A percentile compares a stretch with the other conserved stretches of the same genome.
These are phyloP conservation scores for Symphodus melops DNA, from an alignment of 2,113 vertebrate genomes.

Conservation along the genomic window DNA sequence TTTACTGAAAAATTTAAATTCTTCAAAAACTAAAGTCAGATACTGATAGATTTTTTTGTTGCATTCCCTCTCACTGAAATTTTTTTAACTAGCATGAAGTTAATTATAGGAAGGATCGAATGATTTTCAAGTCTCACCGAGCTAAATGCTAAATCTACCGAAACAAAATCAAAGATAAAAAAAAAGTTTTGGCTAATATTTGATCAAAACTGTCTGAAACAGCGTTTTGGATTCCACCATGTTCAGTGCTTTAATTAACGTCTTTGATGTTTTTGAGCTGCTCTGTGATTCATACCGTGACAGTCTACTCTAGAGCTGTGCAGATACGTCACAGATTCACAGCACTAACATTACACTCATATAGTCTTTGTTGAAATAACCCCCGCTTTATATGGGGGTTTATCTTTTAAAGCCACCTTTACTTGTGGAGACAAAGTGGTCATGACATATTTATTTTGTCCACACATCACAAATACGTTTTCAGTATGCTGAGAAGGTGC, in stretches of 20 bases:
- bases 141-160: too few relatives aligned
- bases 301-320: conserved; percentile 10
- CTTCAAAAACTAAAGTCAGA: neutral
- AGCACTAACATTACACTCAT: conserved; percentile 8
- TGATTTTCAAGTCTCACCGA: too few relatives aligned
- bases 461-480: neutral
- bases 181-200: conserved; percentile 25
- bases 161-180: too few relatives aligned
- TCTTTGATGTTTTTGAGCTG: neutral
- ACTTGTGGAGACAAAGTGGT: neutral
- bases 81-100: too few relatives aligned
- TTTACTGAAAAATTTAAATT: too few relatives aligned
- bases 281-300: conserved; percentile 40
- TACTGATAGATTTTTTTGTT: neutral
- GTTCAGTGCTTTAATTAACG: neutral
- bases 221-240: neutral
- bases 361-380: conserved; percentile 19
- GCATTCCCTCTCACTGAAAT: neutral
- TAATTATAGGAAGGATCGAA: too few relatives aligned
- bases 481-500: conserved; percentile 7
- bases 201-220: conserved; percentile 40
- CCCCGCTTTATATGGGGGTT: conserved; percentile 6
- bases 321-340: conserved; percentile 36
- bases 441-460: neutral
- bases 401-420: neutral